Conservation (phyloP, 2,888 invertebrate genomes). For the Capitulum mitella region DNA sequence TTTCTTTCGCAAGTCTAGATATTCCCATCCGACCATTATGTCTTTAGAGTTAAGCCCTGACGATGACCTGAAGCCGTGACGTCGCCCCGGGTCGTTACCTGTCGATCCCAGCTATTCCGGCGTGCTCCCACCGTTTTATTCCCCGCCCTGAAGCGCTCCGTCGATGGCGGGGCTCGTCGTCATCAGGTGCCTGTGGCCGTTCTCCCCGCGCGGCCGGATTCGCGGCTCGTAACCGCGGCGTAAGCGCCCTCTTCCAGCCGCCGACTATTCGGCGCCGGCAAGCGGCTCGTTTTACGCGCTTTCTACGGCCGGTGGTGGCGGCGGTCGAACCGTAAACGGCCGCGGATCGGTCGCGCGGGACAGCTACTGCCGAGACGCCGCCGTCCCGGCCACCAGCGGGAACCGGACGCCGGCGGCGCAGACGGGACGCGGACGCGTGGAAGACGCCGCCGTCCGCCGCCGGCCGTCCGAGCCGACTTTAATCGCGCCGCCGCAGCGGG, state of each 20-base stretch:
- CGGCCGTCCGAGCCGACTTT: slow-evolving; percentile 18
- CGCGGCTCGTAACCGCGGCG: not conserved
- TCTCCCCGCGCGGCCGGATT: not conserved
- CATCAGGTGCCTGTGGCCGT: no score
- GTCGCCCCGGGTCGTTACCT: no score
- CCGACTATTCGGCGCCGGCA: not conserved
- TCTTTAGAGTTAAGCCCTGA: no score
- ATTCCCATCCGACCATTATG: no score
- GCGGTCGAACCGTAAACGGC: not conserved
- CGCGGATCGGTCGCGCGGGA: not conserved
- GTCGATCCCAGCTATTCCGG: no score
- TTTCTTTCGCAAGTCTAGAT: no score
- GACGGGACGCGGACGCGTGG: not conserved
- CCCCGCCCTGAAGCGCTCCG: no score
- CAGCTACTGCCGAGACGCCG: not conserved
- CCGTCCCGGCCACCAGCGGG: slow-evolving; percentile 32
- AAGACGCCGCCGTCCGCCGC: slow-evolving; percentile 25
- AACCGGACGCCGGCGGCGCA: not conserved
- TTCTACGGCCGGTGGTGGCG: not conserved
- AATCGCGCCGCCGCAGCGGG: not conserved
- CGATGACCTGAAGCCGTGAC: no score
- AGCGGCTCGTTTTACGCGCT: not conserved
- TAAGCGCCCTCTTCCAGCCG: not conserved
- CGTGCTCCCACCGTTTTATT: no score
- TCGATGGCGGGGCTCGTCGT: no score